Evolutionary conservation across 2,797 vertebrate species (phyloP), one percentile per base, ranked within the genome.

Genomic region (Enteromius viviparus): DNA sequence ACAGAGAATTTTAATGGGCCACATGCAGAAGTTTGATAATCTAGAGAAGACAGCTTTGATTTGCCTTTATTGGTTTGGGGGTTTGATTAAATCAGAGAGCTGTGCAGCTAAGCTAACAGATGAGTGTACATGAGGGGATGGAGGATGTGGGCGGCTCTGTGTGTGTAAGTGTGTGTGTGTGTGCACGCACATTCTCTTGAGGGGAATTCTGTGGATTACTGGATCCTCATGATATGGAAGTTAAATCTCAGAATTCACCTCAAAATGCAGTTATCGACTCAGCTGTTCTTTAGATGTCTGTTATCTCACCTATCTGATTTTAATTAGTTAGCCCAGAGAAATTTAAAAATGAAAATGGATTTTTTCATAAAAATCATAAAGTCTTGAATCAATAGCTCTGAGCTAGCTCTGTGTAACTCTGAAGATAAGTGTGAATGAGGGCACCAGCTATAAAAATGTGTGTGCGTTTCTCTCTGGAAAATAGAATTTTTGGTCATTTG

Each of bases 161-260:
- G 62, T 69, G 45, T 68, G 78, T 77, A 65, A 64, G 29, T 66
- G 55, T 60, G 49, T 79, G 65, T 75, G 49, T 84, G 69, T 32
- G 53, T n/a, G 2, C 11, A 10, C 8, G 17, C 9, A 10, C 55
- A 49, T 40, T 66, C 71, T 74, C 77, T 72, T 91, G 89, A 88
- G 53, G 68, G 64, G 64, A 74, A 84, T 76, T 65, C 6, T 40
- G n/a, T 90, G 79, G 76, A 76, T 90, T 81, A 86, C 85, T 91
- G 85, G 91, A 91, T 91, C 89, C 88, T 66, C 23, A 88, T 90
- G 85, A 62, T 76, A 89, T 91, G 92, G 91, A 90, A 88, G 91
- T 92, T 76, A 69, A 69, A 76, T 68, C 72, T 76, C 34, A 58
- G 26, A 82, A 76, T 82, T 53, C 23, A 58, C 23, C 64, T 82